Evolutionary conservation across 2,113 vertebrate species (phyloP).

Genomic region (Caranx ignobilis): DNA sequence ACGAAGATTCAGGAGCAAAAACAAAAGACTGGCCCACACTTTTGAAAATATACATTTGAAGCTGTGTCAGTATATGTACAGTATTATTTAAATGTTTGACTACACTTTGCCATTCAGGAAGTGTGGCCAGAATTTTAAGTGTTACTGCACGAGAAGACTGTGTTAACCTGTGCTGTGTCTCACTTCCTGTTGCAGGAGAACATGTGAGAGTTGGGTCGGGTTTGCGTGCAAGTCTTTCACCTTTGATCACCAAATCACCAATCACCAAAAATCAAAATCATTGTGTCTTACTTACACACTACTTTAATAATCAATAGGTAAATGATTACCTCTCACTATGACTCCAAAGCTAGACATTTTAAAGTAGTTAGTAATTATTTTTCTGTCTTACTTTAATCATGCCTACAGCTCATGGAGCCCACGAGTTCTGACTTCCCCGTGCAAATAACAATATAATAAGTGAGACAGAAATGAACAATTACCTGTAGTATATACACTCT

Average conservation of each 20-base stretch:
- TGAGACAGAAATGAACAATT: background rate
- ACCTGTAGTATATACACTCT: slow-evolving; percentile 99
- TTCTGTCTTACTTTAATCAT: background rate
- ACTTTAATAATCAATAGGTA: background rate
- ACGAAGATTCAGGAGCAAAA: too few species aligned
- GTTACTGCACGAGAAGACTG: too few species aligned
- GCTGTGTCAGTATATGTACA: too few species aligned
- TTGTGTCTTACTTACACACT: background rate
- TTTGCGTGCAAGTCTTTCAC: background rate
- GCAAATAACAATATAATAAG: background rate
- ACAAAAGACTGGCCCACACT: too few species aligned
- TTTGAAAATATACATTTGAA: too few species aligned
- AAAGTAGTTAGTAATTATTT: background rate
- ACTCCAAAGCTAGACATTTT: background rate
- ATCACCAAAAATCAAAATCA: background rate
- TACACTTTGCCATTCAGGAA: too few species aligned
- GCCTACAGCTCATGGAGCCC: background rate
- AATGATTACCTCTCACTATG: background rate
- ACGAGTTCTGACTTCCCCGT: background rate
- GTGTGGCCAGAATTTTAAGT: too few species aligned
- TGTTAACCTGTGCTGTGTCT: too few species aligned
- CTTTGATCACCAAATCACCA: slow-evolving; percentile 7
- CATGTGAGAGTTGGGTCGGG: too few species aligned
- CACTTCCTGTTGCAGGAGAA: too few species aligned
- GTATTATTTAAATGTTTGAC: too few species aligned